A percentile compares a stretch with the other conserved stretches of the same genome.
These are phyloP conservation scores for Ascidia mentula DNA, from an alignment of 23 tunicate genomes.

Conservation along the genomic window DNA sequence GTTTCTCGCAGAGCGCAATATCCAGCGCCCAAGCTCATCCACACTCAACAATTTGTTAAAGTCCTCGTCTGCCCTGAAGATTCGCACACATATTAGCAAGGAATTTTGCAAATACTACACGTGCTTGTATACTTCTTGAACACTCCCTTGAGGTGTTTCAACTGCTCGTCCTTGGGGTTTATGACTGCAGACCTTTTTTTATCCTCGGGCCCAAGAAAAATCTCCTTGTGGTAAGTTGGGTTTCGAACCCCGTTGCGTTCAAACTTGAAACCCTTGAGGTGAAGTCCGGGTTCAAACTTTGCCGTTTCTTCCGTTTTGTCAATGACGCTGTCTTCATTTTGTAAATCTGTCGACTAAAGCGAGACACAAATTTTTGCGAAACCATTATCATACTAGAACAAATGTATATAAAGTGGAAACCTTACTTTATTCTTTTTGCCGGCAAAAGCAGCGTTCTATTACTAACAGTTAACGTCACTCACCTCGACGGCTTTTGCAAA, in stretches of 20 bases:
- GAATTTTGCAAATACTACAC: neutral
- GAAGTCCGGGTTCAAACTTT: slow-evolving; percentile 37
- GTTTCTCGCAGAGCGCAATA: neutral
- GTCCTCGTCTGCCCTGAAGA: neutral
- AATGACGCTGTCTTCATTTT: too few relatives aligned
- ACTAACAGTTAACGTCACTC: too few relatives aligned
- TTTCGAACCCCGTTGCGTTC: slow-evolving; percentile 37
- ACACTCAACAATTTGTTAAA: neutral
- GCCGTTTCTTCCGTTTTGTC: too few relatives aligned
- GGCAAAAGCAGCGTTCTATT: too few relatives aligned
- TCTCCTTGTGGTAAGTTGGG: slow-evolving; percentile 21
- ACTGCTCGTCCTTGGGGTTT: neutral
- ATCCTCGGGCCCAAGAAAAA: slow-evolving; percentile 37
- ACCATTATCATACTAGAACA: too few relatives aligned
- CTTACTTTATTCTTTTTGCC: too few relatives aligned
- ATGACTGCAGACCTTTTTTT: neutral
- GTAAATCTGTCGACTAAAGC: too few relatives aligned
- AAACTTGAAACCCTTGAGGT: slow-evolving; percentile 26
- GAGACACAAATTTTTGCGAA: too few relatives aligned
- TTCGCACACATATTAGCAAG: neutral
- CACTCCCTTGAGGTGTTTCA: neutral
- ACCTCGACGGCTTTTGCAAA: too few relatives aligned
- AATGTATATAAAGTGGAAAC: too few relatives aligned
- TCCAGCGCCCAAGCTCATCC: neutral
- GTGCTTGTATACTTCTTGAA: neutral